Base-by-base conservation (phyloP, 2,888 invertebrate species). In the Leuctra nigra region DNA sequence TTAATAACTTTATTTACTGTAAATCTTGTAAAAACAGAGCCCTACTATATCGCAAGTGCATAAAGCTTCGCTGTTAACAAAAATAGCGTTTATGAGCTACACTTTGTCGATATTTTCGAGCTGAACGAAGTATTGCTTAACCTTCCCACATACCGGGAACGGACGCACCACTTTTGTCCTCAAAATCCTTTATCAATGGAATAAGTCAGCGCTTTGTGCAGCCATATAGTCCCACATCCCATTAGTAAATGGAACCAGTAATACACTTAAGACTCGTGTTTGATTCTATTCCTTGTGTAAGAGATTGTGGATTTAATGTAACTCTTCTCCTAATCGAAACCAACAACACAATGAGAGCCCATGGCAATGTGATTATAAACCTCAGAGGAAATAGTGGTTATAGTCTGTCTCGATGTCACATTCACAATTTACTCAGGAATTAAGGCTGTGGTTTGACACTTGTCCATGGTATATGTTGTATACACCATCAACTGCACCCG, bases 161-260 rank as follows among this genome's bases (percentile, higher is more conserved):
- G 16, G 18, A 39, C 39, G 11, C 20, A 13, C 39, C 16, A 39
- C 39, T 39, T 39, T 39, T 16, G 20, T 39, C 39, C 16, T 4
- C 20, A 7, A 39, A 20, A 6, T 39, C 18, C 18, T 18, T 11
- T 18, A 16, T 39, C 39, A 39, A 18, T 39, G 18, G 39, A 39
- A 39, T 39, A 39, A 44, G 44, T 44, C 44, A 4, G 44, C n/a
- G 22, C 16, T 44, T 44, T 44, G 44, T 44, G 22, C n/a, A 44
- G 23, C 11, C 2, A 20, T 44, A 11, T n/a, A n/a, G n/a, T n/a
- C n/a, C n/a, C n/a, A n/a, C 4, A 4, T 44, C 22, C 44, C 44
- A 44, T 44, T 44, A 44, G 44, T 22, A 44, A 44, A 44, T 44
- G 44, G 44, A 44, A 44, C n/a, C 22, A 44, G 44, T 44, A 44